Base-by-base conservation (phyloP, 30 jellyfish, hydroid and myxozoan species). In the Nemopilema nomurai region DNA sequence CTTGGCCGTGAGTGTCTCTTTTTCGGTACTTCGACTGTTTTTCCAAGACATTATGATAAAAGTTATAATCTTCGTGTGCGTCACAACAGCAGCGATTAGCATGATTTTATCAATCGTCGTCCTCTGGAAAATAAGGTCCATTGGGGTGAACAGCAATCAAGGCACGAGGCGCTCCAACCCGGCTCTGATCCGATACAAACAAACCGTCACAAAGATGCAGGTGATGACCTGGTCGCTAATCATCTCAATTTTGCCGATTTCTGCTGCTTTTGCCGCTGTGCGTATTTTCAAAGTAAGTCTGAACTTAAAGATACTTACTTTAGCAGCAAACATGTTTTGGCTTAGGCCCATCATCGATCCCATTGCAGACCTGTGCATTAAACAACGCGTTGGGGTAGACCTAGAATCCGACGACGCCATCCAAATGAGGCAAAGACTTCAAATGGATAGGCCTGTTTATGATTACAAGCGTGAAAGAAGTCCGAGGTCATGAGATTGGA, bases 321-420 rank as follows among this genome's bases (percentile, higher is more conserved):
- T 73, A 18, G 64, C 83, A 21, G 33, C 69, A 73, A 73, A 73
- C 26, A 4, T 41, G 30, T 25, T 32, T 23, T 73, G 83, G 83
- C 8, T 73, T 4, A 69, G 83, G 22, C 83, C 83, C 9, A 33
- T 73, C 16, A 49, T 41, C 18, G 83, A 73, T 8, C 83, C 83
- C 18, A 32, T 73, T 26, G 31, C 57, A 13, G 57, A 41, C 13
- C 6, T 41, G 13, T 41, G 57, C 57, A 41, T 41, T 13, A 41
- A 41, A 41, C 6, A 13, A 41, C 57, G 57, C 9, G 6, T 41
- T 3, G 13, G 13, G 57, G 13, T 41, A 13, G 57, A 41, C 13
- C 13, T 13, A 41, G 13, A 41, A 41, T 13, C 57, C 6, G 13
- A 6, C 13, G 57, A 6, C 13, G 57, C 13, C 13, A 13, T 41